Conservation (phyloP, 2,113 vertebrate species). For the Dolichotis patagonum region DNA sequence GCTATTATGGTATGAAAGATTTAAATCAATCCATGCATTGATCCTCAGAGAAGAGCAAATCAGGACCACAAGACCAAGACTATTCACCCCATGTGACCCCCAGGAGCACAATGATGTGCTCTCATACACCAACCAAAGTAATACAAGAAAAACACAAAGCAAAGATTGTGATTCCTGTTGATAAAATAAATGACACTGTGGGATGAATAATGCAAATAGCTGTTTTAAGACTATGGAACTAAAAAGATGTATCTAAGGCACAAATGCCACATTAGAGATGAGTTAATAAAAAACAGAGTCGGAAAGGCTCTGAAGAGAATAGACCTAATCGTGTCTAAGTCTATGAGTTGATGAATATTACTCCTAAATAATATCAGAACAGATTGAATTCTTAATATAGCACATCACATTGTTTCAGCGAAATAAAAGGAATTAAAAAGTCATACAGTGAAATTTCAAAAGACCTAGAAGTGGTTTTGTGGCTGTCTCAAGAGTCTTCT, state of each 20-base stretch:
- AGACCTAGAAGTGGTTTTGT: background rate
- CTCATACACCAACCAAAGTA: conserved; percentile 58
- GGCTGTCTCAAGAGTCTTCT: background rate
- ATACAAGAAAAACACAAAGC: conserved; percentile 7
- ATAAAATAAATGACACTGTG: conserved; percentile 64
- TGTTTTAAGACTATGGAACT: conserved; percentile 63
- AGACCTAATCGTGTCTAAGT: conserved; percentile 53
- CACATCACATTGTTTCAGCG: conserved; percentile 46
- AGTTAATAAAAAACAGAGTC: conserved; percentile 55
- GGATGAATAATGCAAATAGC: conserved; percentile 74
- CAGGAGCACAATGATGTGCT: conserved; percentile 68
- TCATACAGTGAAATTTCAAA: conserved; percentile 47
- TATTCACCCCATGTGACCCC: conserved; percentile 62
- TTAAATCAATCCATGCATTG: conserved; percentile 56
- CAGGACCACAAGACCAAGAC: conserved; percentile 27
- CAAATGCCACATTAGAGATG: conserved; percentile 59
- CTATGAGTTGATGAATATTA: conserved; percentile 71
- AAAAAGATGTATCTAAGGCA: conserved; percentile 64
- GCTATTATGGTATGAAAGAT: conserved; percentile 57
- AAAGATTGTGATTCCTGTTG: conserved; percentile 62
- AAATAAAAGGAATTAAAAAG: conserved; percentile 70
- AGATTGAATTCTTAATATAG: conserved; percentile 74
- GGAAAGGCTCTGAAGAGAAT: conserved; percentile 71
- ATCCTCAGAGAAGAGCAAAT: conserved; percentile 45
- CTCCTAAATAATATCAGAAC: conserved; percentile 73